Conservation (phyloP, 2,113 vertebrate species). For the Pteropus alecto region DNA sequence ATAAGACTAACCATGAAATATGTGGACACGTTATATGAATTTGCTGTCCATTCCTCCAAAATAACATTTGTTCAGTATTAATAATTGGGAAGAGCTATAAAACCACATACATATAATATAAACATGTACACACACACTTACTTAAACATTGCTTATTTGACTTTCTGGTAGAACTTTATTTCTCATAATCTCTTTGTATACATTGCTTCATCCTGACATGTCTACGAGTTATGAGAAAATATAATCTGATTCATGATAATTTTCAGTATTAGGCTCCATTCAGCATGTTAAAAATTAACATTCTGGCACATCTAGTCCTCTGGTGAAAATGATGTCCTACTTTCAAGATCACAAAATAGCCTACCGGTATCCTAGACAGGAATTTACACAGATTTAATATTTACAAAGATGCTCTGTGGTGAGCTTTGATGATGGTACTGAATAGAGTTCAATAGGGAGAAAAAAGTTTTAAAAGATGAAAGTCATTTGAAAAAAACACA, state of each 20-base stretch:
- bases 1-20: not conserved
- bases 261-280: constrained; percentile 37
- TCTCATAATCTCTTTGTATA: not conserved
- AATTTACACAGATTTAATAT: constrained; percentile 53
- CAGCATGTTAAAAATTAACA: constrained; percentile 64
- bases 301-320: constrained; percentile 49
- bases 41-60: not conserved
- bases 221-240: constrained; percentile 25
- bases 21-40: not conserved
- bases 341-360: constrained; percentile 55
- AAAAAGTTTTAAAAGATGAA: not conserved
- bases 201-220: not conserved
- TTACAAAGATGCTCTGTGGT: not conserved
- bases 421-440: not conserved
- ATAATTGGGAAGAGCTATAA: not conserved
- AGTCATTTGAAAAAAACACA: not conserved
- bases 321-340: constrained; percentile 63
- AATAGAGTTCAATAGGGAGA: not conserved
- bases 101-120: not conserved
- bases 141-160: not conserved
- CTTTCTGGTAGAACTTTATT: not conserved
- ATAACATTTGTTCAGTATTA: not conserved
- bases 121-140: not conserved
- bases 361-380: not conserved
- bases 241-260: constrained; percentile 53